Conservation (phyloP, 2,888 invertebrate species). For the Calameuta idolon region DNA sequence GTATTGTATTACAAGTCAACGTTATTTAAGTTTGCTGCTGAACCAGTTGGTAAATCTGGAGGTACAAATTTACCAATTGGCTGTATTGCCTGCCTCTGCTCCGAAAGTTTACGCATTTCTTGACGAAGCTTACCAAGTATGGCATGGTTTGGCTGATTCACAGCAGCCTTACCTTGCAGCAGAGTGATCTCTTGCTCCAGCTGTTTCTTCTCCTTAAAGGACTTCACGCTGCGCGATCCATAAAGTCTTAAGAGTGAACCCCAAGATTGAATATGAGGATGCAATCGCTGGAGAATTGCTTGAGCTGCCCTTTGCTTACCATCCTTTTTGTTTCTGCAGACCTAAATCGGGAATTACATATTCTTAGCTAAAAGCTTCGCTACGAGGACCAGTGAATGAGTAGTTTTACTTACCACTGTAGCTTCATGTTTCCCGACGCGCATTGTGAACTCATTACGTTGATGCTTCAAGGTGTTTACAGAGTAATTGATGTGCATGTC, state of each 20-base stretch:
- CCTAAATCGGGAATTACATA: conserved; percentile 36
- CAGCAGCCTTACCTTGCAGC: conserved; percentile 87
- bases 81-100: conserved; percentile 70
- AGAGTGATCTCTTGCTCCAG: conserved; percentile 94
- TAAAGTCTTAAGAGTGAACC: conserved; percentile 93
- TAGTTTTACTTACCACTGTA: conserved; percentile 72
- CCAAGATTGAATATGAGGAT: conserved; percentile 95
- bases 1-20: conserved; percentile 74
- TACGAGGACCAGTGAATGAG: background rate
- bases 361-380: background rate
- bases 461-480: conserved; percentile 87
- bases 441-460: conserved; percentile 95
- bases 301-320: conserved; percentile 98
- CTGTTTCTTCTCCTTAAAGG: conserved; percentile 91
- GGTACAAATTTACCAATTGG: conserved; percentile 75
- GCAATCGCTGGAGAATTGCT: conserved; percentile 88
- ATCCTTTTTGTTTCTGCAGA: conserved; percentile 96
- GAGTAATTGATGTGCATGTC: conserved; percentile 90
- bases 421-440: conserved; percentile 92
- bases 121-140: conserved; percentile 85
- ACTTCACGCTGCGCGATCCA: conserved; percentile 90
- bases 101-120: conserved; percentile 84
- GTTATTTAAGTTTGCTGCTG: conserved; percentile 82
- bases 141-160: conserved; percentile 92
- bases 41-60: conserved; percentile 76